phyloP scores from a whole-genome alignment of 2,888 invertebrate species.

The Himalopsyche anomala region DNA sequence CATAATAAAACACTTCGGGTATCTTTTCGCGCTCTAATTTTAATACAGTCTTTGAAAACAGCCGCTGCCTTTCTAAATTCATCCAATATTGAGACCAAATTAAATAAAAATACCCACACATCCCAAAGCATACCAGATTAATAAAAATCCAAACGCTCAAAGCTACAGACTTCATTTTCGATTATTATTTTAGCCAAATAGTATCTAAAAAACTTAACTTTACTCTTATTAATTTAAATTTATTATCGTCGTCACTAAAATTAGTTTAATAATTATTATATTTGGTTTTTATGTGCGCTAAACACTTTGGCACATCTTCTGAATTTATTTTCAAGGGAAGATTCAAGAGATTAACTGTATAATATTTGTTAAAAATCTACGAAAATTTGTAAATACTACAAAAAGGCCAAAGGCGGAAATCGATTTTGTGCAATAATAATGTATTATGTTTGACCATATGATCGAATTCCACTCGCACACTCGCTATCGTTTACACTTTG shows the following conservation, averaged over 20 bases:
- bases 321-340: slow-evolving; percentile 9
- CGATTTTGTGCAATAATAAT: slow-evolving; percentile 54
- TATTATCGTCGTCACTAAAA: slow-evolving; percentile 19
- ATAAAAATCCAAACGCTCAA: slow-evolving; percentile 85
- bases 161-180: slow-evolving; percentile 80
- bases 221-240: background rate
- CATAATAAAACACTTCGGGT: slow-evolving; percentile 61
- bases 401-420: slow-evolving; percentile 67
- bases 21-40: slow-evolving; percentile 58
- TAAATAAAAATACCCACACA: slow-evolving; percentile 84
- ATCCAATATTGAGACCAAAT: slow-evolving; percentile 86
- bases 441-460: slow-evolving; percentile 12
- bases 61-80: slow-evolving; percentile 77
- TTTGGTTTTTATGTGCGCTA: background rate
- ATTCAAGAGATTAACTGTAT: background rate
- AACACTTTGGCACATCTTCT: slow-evolving; percentile 50
- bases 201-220: slow-evolving; percentile 16
- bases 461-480: background rate
- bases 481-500: background rate
- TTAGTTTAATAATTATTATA: slow-evolving; percentile 27
- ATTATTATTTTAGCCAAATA: background rate
- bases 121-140: slow-evolving; percentile 83
- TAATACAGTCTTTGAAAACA: slow-evolving; percentile 71
- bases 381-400: slow-evolving; percentile 28
- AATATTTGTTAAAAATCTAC: slow-evolving; percentile 38